phyloP scores from a whole-genome alignment of 37 sponge, comb jelly and placozoan genomes.

The Haliclona indistincta region DNA sequence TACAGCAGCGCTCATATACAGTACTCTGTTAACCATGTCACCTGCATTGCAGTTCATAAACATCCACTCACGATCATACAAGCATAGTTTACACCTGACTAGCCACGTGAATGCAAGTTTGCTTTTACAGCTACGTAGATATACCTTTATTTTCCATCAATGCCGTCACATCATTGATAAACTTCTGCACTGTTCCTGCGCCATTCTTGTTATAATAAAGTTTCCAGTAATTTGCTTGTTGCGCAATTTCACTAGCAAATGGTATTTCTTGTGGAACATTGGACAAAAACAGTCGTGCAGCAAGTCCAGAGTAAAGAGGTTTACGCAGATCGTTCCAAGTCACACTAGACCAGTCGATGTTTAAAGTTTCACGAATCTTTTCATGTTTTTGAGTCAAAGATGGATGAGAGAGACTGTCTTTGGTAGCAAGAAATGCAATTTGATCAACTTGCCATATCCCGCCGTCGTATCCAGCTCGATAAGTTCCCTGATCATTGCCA shows the following conservation, averaged over 20 bases:
- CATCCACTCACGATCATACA: too few relatives aligned
- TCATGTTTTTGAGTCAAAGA: background rate
- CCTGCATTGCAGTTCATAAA: too few relatives aligned
- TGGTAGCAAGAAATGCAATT: conserved; percentile 13
- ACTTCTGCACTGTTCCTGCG: too few relatives aligned
- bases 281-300: conserved; percentile 40
- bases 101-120: too few relatives aligned
- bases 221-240: conserved; percentile 52
- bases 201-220: conserved; percentile 38
- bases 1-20: too few relatives aligned
- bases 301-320: conserved; percentile 50
- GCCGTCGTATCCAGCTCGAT: conserved; percentile 34
- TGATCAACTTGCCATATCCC: conserved; percentile 66
- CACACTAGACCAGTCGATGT: conserved; percentile 24
- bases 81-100: too few relatives aligned
- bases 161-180: too few relatives aligned
- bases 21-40: too few relatives aligned
- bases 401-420: conserved; percentile 16
- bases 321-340: conserved; percentile 40
- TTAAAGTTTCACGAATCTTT: conserved; percentile 12
- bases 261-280: conserved; percentile 28
- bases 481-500: conserved; percentile 34
- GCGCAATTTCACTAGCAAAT: background rate
- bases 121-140: too few relatives aligned
- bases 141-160: too few relatives aligned